These are phyloP conservation scores for Odontamblyopus rebecca DNA, from an alignment of 2,797 vertebrate species.

Conservation along the genomic window DNA sequence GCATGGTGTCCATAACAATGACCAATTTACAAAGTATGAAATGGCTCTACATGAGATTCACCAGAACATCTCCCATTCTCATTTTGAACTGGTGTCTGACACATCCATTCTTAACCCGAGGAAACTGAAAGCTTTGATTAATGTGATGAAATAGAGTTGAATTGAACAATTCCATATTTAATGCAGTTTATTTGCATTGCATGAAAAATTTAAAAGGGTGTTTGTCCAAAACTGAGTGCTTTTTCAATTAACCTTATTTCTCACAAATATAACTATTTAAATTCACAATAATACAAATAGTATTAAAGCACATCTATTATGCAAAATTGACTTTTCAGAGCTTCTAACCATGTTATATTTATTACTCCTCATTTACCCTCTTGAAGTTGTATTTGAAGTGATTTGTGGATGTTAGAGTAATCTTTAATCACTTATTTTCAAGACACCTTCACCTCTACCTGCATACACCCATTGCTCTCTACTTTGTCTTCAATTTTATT, in stretches of 20 bases:
- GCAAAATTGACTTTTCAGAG: no score
- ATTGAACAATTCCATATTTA: not conserved
- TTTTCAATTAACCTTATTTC: not conserved
- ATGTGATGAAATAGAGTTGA: slow-evolving; percentile 30
- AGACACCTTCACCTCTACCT: no score
- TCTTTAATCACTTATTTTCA: no score
- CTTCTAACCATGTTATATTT: no score
- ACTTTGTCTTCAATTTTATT: no score
- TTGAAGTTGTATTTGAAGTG: no score
- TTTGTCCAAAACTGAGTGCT: not conserved
- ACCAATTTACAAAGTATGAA: slow-evolving; percentile 67
- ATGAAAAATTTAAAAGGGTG: not conserved
- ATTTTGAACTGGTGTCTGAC: slow-evolving; percentile 54
- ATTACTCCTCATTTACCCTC: no score
- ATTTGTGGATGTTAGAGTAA: no score
- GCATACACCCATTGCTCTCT: no score
- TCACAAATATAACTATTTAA: no score
- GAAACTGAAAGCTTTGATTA: slow-evolving; percentile 36
- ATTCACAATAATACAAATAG: no score
- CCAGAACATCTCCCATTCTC: slow-evolving; percentile 57
- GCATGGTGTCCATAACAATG: slow-evolving; percentile 72
- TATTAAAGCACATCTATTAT: not conserved
- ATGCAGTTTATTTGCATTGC: not conserved
- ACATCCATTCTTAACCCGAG: slow-evolving; percentile 34
- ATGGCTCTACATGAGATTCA: slow-evolving; percentile 59